Base-by-base conservation (phyloP, 2,113 vertebrate species). In the Mastomys natalensis region DNA sequence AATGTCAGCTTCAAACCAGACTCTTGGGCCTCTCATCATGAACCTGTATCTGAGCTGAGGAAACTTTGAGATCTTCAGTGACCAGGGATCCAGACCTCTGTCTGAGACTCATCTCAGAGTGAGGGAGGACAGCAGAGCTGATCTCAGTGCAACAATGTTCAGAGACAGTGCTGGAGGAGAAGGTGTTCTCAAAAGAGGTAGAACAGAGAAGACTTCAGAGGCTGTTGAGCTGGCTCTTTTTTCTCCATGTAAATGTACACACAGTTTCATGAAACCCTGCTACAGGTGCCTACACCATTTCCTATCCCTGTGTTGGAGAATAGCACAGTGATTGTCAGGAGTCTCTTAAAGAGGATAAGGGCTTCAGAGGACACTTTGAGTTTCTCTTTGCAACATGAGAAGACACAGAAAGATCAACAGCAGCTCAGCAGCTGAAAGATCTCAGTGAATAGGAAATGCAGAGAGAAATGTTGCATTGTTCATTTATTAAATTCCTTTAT, bases 211-310 rank as follows among this genome's bases (percentile, higher is more conserved):
- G 37, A 40, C 22, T 26, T 37, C 31, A 53, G 48, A 60, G 53
- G 2, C 55, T 15, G 77, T 58, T 6, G 16, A 0, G 13, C 1
- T 15, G 31, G 7, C n/a, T 10, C 22, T 7, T 15, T 29, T 15
- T 4, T 29, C 55, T 43, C 24, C 22, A 2, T 16, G 37, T 0
- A 43, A 26, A 40, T 4, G 6, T 7, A 13, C 12, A 84, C 21
- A n/a, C 37, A 37, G 10, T 58, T 21, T 2, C 21, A 58, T 21
- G 12, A 60, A 40, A 22, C 40, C 53, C 12, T 26, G 22, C 5
- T 29, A 4, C 22, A 9, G 6, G 3, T 60, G 3, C 22, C 11
- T 0, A 60, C 1, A 22, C 81, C 0, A 16, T 43, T 29, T 13
- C 11, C 58, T 43, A 43, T 26, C 12, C 0, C 2, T 29, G 13